Evolutionary conservation across 2,888 invertebrate species (phyloP).

Genomic region (Sylvicola cinctus): DNA sequence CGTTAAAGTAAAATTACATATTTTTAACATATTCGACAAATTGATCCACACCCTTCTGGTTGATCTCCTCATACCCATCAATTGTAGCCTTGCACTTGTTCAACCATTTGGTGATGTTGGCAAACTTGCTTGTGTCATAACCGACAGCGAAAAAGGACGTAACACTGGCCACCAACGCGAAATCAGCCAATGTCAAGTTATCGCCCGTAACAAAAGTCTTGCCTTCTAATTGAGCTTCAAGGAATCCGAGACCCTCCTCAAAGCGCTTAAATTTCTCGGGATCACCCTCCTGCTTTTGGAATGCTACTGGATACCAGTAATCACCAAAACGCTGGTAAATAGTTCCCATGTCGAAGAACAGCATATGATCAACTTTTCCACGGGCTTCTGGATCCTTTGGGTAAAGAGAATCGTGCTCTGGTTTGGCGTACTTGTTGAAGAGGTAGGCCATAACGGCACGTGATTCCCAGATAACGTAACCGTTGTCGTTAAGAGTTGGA

Average conservation of each 20-base stretch:
- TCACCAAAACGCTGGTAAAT: constrained; percentile 47
- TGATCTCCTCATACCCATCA: constrained; percentile 34
- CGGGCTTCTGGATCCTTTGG: constrained; percentile 60
- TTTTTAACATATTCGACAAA: too few species aligned
- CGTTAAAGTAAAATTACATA: too few species aligned
- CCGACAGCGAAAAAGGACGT: constrained; percentile 46
- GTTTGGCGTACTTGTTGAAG: constrained; percentile 59
- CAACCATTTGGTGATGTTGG: constrained; percentile 45
- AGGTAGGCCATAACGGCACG: constrained; percentile 66
- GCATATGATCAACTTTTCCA: constrained; percentile 54
- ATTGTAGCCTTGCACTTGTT: constrained; percentile 33
- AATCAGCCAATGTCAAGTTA: constrained; percentile 48
- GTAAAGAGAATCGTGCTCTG: constrained; percentile 47
- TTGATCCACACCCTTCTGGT: constrained; percentile 32
- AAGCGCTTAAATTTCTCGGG: constrained; percentile 45
- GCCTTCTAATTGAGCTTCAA: constrained; percentile 43
- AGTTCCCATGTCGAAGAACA: constrained; percentile 63
- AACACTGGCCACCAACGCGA: constrained; percentile 42
- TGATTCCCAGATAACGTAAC: constrained; percentile 64
- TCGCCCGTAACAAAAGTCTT: constrained; percentile 44
- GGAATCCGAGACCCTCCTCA: constrained; percentile 33
- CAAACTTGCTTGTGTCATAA: constrained; percentile 44
- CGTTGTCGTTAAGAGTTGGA: constrained; percentile 68
- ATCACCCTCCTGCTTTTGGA: constrained; percentile 39
- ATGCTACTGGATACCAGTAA: constrained; percentile 44